Conservation (phyloP, 53 echinoderm and acorn worm species). For the Actinopyga echinites region DNA sequence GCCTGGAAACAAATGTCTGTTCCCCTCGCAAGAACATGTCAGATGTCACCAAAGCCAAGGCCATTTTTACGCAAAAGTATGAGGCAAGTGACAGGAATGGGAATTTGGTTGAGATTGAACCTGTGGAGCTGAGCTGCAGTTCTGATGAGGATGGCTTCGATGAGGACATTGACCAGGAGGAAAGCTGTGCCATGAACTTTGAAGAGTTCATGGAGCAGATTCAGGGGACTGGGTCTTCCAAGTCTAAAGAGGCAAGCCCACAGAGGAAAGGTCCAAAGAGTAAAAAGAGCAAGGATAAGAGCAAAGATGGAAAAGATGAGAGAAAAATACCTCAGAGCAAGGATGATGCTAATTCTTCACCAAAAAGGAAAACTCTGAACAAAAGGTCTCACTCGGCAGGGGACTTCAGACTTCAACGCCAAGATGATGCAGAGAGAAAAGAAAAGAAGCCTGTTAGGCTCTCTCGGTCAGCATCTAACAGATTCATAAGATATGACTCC, state of each 20-base stretch:
- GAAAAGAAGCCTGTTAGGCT: constrained; percentile 56
- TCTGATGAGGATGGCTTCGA: constrained; percentile 35
- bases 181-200: constrained; percentile 50
- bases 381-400: constrained; percentile 21
- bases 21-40: constrained; percentile 72
- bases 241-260: not conserved
- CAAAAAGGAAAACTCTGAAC: constrained; percentile 8
- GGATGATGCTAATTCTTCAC: constrained; percentile 21
- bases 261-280: constrained; percentile 6
- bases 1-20: constrained; percentile 81
- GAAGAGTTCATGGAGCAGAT: constrained; percentile 38
- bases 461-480: constrained; percentile 73
- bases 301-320: not conserved
- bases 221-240: constrained; percentile 10
- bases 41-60: constrained; percentile 25
- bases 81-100: constrained; percentile 41
- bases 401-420: constrained; percentile 4
- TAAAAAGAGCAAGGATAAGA: constrained; percentile 26
- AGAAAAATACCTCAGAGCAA: not conserved
- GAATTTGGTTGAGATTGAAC: constrained; percentile 33
- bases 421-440: constrained; percentile 44
- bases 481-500: constrained; percentile 91
- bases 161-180: constrained; percentile 38
- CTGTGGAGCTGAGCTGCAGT: constrained; percentile 33
- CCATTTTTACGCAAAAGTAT: constrained; percentile 37